These are phyloP conservation scores for Patiria pectinifera DNA, from an alignment of 53 echinoderm and acorn worm genomes.

Conservation along the genomic window DNA sequence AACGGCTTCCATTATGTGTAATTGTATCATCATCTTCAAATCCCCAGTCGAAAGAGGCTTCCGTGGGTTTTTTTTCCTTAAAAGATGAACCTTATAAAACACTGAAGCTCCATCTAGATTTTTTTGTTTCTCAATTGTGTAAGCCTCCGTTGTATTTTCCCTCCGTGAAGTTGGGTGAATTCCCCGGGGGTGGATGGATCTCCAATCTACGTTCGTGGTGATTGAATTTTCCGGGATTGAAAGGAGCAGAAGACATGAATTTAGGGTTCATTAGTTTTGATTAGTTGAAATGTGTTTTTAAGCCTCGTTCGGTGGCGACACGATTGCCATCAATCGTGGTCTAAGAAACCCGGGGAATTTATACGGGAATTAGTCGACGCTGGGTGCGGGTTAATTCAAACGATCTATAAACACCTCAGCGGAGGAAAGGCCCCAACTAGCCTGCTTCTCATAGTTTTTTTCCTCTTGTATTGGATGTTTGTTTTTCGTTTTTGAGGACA, in stretches of 20 bases:
- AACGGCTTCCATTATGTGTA: slow-evolving; percentile 53
- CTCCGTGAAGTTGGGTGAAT: slow-evolving; percentile 1
- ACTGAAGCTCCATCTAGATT: not conserved
- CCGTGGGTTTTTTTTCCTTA: not conserved
- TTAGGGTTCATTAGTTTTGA: slow-evolving; percentile 43
- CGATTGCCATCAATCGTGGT: not conserved
- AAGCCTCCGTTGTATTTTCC: not conserved
- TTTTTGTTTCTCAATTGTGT: not conserved
- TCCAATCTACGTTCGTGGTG: slow-evolving; percentile 13
- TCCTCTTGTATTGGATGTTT: not conserved
- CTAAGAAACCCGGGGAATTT: not conserved
- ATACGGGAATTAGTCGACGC: not conserved
- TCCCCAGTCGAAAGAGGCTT: not conserved
- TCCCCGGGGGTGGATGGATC: not conserved
- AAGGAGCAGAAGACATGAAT: slow-evolving; percentile 27
- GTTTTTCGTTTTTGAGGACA: not conserved
- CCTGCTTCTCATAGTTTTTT: too few relatives aligned
- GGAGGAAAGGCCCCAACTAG: not conserved
- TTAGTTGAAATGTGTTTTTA: slow-evolving; percentile 48
- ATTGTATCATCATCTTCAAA: slow-evolving; percentile 46
- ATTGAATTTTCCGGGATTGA: not conserved
- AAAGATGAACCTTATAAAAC: not conserved
- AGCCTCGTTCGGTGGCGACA: slow-evolving; percentile 19
- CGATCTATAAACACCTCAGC: not conserved
- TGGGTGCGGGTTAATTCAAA: not conserved